Percentiles rank a stretch among this genome's conserved stretches.
Conservation (phyloP, 2,888 invertebrate species). For the Eristalis arbustorum region DNA sequence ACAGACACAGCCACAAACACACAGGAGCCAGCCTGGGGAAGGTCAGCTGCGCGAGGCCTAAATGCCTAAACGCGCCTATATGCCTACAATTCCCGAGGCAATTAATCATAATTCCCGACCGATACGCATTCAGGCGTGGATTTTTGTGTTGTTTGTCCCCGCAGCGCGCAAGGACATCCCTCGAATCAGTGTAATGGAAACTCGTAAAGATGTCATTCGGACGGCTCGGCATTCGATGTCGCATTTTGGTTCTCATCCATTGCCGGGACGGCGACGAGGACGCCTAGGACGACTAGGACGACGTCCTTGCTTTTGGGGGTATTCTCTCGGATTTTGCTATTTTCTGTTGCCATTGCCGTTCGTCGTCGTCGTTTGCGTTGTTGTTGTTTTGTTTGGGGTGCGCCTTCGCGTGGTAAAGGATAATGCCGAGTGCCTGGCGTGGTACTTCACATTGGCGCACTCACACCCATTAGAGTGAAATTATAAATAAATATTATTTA, state of each 20-base stretch:
- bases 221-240: constrained; percentile 59
- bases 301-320: constrained; percentile 21
- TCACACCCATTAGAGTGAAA: constrained; percentile 56
- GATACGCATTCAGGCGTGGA: constrained; percentile 58
- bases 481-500: constrained; percentile 69
- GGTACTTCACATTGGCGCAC: constrained; percentile 43
- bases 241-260: constrained; percentile 63
- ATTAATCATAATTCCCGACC: constrained; percentile 64
- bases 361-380: not conserved
- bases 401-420: constrained; percentile 59
- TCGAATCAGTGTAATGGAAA: constrained; percentile 68
- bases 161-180: constrained; percentile 49
- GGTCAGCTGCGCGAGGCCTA: constrained; percentile 51
- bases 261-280: not conserved
- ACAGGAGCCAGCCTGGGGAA: constrained; percentile 8
- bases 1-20: not conserved
- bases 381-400: constrained; percentile 51
- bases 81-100: constrained; percentile 18
- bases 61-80: not conserved
- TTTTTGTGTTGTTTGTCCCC: constrained; percentile 34
- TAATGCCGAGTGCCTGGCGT: constrained; percentile 31
- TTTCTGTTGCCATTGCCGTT: not conserved
- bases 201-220: constrained; percentile 70
- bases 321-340: not conserved
- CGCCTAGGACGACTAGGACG: too few relatives aligned